A percentile compares a stretch with the other conserved stretches of the same genome.
Conservation (phyloP, 2,797 vertebrate species). For the Halcyon chelicuti region DNA sequence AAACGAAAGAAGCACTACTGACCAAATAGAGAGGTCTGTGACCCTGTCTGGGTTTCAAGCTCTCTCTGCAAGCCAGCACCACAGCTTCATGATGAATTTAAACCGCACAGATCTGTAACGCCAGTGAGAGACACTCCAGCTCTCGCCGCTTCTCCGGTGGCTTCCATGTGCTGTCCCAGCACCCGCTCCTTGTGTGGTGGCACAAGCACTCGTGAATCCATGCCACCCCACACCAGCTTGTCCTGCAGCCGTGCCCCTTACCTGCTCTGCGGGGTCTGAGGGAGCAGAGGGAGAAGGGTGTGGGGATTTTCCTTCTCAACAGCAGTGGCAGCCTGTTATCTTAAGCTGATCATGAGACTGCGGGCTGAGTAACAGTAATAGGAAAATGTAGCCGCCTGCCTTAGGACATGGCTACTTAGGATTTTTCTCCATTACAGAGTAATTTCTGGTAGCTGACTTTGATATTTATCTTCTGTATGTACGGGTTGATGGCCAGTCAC, state of each 20-base stretch:
- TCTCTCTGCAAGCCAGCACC: background rate
- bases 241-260: accelerated
- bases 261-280: accelerated
- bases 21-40: background rate
- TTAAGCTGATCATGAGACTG: background rate
- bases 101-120: accelerated
- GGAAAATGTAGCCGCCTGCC: background rate
- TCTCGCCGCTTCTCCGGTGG: accelerated
- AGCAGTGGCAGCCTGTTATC: background rate
- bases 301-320: background rate
- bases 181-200: accelerated
- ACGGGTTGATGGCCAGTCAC: background rate
- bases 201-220: background rate
- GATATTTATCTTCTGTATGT: background rate
- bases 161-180: accelerated
- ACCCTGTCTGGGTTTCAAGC: background rate
- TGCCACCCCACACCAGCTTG: accelerated
- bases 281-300: accelerated
- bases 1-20: background rate
- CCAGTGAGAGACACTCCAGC: background rate
- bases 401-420: background rate
- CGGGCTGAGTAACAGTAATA: background rate
- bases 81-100: background rate
- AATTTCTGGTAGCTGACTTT: background rate
- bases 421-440: background rate